Conservation (phyloP, 2,113 vertebrate species). For the Poecile atricapillus region DNA sequence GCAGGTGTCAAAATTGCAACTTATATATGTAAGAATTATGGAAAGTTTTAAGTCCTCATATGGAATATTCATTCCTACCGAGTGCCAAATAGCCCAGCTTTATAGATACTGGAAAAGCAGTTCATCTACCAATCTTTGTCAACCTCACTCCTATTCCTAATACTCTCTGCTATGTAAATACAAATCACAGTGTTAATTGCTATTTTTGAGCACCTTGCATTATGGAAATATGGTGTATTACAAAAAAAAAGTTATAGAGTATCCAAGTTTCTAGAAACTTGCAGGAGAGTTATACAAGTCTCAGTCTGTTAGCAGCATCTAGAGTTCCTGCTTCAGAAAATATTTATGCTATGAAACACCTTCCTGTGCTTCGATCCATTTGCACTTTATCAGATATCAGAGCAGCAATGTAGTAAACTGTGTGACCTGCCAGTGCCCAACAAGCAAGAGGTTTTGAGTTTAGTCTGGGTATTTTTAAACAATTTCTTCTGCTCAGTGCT, state of each 20-base stretch:
- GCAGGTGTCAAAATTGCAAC: constrained; percentile 60
- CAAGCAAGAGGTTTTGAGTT: not conserved
- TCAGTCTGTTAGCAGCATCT: not conserved
- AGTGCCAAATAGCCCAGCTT: constrained; percentile 2
- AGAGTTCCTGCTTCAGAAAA: not conserved
- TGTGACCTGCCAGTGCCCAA: not conserved
- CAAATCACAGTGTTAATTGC: not conserved
- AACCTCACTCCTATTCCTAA: not conserved
- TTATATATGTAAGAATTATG: not conserved
- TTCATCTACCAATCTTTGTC: not conserved
- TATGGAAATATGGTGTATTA: not conserved
- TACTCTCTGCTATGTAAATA: not conserved
- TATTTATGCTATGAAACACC: not conserved
- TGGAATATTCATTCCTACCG: constrained; percentile 25
- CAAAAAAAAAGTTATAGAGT: not conserved
- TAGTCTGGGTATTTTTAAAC: not conserved
- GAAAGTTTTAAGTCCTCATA: constrained; percentile 40
- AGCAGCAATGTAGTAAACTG: not conserved
- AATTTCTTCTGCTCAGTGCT: not conserved
- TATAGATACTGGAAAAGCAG: constrained; percentile 29
- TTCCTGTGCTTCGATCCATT: not conserved
- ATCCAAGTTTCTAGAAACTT: not conserved
- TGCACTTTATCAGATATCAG: not conserved
- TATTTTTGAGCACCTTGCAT: not conserved
- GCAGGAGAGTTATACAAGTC: not conserved